phyloP scores from a whole-genome alignment of 1,140 invertebrate genomes.

The Sinonovacula constricta region DNA sequence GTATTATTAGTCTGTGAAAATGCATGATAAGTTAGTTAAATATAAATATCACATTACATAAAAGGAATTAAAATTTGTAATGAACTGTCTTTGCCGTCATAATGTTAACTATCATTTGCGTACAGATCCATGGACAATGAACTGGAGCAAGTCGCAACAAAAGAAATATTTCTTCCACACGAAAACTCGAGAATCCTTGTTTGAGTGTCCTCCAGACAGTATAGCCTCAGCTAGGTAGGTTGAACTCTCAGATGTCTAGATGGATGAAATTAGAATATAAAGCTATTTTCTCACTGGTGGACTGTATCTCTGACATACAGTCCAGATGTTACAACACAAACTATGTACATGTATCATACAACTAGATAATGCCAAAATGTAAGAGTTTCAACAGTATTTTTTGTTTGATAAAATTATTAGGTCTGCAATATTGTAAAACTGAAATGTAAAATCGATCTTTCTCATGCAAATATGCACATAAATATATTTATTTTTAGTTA shows the following conservation, averaged over 20 bases:
- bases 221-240: conserved; percentile 74
- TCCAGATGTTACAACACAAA: not conserved
- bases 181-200: conserved; percentile 73
- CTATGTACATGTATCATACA: not conserved
- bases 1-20: not conserved
- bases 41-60: conserved; percentile 9
- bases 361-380: not conserved
- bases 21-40: not conserved
- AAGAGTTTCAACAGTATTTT: not conserved
- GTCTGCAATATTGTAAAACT: no score
- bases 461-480: no score
- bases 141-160: conserved; percentile 77
- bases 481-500: no score
- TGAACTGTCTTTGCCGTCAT: conserved; percentile 61
- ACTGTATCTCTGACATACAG: not conserved
- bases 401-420: not conserved
- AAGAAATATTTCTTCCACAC: conserved; percentile 81
- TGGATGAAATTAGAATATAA: not conserved
- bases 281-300: not conserved
- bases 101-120: conserved; percentile 46
- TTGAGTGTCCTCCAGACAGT: conserved; percentile 75
- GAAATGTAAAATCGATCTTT: no score
- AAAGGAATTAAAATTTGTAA: not conserved
- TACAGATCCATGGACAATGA: conserved; percentile 81
- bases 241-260: no score